Conservation (phyloP, 1,140 invertebrate species). For the Octopus bimaculoides region DNA sequence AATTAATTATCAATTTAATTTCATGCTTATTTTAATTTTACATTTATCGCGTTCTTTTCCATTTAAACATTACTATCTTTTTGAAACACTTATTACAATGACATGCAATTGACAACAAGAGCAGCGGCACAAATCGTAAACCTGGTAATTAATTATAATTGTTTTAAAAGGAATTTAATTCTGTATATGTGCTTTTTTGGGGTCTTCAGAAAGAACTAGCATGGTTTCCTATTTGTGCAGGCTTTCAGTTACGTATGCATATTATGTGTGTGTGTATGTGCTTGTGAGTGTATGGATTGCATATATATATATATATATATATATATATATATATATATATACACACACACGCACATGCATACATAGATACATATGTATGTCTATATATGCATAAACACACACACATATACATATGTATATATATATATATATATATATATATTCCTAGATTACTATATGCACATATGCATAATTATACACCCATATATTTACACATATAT, state of each 20-base stretch:
- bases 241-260: background rate
- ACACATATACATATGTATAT: background rate
- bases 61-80: too few relatives aligned
- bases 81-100: too few relatives aligned
- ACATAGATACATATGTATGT: background rate
- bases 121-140: too few relatives aligned
- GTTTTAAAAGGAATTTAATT: too few relatives aligned
- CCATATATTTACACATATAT: background rate
- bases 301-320: background rate
- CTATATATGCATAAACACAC: background rate
- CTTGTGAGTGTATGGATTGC: background rate
- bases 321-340: slow-evolving; percentile 4
- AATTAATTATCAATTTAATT: too few relatives aligned
- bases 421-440: background rate
- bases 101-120: too few relatives aligned
- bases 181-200: too few relatives aligned
- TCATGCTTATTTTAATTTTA: too few relatives aligned
- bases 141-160: too few relatives aligned
- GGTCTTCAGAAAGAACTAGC: too few relatives aligned
- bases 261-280: background rate
- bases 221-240: too few relatives aligned
- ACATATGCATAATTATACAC: background rate
- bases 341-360: background rate
- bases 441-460: background rate
- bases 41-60: too few relatives aligned